Conservation (phyloP, 1,140 invertebrate genomes). For the Aplysia californica region DNA sequence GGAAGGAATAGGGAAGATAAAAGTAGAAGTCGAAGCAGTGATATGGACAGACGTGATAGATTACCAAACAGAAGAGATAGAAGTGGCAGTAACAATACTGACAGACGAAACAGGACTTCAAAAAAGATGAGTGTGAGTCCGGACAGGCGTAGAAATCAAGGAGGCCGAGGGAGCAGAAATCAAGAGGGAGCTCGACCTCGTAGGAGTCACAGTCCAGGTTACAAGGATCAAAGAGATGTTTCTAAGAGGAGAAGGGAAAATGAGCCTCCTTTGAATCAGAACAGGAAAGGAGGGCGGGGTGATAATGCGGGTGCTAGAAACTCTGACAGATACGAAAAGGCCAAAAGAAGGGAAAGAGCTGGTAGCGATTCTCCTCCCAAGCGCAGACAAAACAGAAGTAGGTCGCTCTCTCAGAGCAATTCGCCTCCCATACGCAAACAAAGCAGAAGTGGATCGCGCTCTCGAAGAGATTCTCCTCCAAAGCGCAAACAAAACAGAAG, state of each 20-base stretch:
- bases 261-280: not conserved
- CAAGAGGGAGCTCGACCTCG: not conserved
- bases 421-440: too few species aligned
- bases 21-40: too few species aligned
- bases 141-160: not conserved
- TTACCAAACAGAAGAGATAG: not conserved
- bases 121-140: too few species aligned
- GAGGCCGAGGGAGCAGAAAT: not conserved
- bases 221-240: not conserved
- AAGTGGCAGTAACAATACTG: too few species aligned
- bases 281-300: not conserved
- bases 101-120: not conserved
- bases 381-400: too few species aligned
- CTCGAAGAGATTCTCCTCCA: too few species aligned
- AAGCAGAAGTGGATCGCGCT: too few species aligned
- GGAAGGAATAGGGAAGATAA: not conserved
- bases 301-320: not conserved
- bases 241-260: not conserved
- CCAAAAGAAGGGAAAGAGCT: not conserved
- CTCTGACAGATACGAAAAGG: not conserved
- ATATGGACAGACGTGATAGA: too few species aligned
- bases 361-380: not conserved
- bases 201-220: not conserved
- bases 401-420: too few species aligned
- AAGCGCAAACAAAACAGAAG: too few species aligned